Evolutionary conservation across 1,140 invertebrate species (phyloP).

Genomic region (Drosophila sp.): DNA sequence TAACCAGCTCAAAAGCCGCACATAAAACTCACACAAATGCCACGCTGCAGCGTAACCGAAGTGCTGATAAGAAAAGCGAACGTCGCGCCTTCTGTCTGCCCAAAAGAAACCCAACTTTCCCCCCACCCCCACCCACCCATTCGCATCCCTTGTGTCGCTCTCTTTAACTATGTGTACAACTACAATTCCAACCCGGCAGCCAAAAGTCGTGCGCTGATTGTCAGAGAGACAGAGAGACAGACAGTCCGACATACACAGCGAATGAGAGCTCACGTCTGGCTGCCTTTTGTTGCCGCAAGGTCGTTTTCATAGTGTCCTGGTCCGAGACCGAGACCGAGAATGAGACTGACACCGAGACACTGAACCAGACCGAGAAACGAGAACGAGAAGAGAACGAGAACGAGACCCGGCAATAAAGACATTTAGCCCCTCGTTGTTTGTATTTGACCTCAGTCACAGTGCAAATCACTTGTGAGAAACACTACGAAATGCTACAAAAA

Average conservation of each 20-base stretch:
- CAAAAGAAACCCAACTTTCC: slow-evolving; percentile 10
- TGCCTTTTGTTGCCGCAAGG: slow-evolving; percentile 77
- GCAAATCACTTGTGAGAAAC: slow-evolving; percentile 72
- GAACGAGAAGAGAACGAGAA: neutral
- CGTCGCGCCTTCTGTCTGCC: slow-evolving; percentile 52
- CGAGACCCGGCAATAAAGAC: slow-evolving; percentile 46
- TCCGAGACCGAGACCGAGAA: slow-evolving; percentile 19
- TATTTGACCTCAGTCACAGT: slow-evolving; percentile 66
- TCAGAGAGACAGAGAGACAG: slow-evolving; percentile 39
- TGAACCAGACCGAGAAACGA: slow-evolving; percentile 5
- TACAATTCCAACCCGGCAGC: slow-evolving; percentile 22
- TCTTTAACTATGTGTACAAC: slow-evolving; percentile 9
- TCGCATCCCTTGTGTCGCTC: slow-evolving; percentile 1
- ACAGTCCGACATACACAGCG: slow-evolving; percentile 1
- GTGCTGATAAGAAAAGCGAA: slow-evolving; percentile 72
- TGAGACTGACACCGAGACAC: slow-evolving; percentile 4
- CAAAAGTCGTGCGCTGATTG: slow-evolving; percentile 64
- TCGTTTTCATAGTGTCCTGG: slow-evolving; percentile 76
- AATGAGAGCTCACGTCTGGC: slow-evolving; percentile 47
- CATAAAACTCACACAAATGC: slow-evolving; percentile 80
- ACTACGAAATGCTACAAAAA: slow-evolving; percentile 71
- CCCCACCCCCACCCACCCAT: neutral
- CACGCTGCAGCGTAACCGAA: slow-evolving; percentile 77
- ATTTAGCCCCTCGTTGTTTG: slow-evolving; percentile 60
- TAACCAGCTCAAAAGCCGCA: slow-evolving; percentile 80